Evolutionary conservation across 2,888 invertebrate species (phyloP).

Genomic region (Latrodectus elegans): DNA sequence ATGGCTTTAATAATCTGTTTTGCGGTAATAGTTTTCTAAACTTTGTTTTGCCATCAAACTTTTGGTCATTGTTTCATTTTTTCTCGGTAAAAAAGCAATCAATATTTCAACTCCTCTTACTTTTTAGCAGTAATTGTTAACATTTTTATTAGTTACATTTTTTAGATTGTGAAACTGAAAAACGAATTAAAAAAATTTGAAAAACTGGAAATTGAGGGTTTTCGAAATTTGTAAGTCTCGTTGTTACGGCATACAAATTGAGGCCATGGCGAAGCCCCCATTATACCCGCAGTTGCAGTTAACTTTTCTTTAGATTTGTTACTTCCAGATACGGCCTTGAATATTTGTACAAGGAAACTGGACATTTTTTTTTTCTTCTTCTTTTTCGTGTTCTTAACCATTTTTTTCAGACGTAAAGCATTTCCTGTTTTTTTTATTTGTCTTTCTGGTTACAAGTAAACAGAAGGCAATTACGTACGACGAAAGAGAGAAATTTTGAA

Average conservation of each 20-base stretch:
- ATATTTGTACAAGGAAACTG: conserved; percentile 10
- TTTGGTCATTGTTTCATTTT: no score
- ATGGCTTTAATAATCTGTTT: no score
- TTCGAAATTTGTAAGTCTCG: conserved; percentile 20
- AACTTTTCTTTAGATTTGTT: conserved; percentile 34
- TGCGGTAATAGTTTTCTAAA: no score
- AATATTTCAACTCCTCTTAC: no score
- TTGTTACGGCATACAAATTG: conserved; percentile 42
- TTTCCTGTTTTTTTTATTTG: not conserved
- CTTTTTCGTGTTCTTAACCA: not conserved
- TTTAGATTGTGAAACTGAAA: no score
- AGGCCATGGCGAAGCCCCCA: conserved; percentile 49
- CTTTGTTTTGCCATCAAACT: no score
- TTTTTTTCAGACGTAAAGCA: not conserved
- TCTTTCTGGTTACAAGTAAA: no score
- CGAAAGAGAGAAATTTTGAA: no score
- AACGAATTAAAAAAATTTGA: not conserved
- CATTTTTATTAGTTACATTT: no score
- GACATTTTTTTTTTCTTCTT: conserved; percentile 17
- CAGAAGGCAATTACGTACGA: no score
- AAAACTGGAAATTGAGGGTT: not conserved
- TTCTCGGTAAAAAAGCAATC: no score
- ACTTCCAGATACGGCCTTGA: conserved; percentile 44
- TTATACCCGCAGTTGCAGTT: conserved; percentile 34
- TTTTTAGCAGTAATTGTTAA: no score